Evolutionary conservation across 2,113 vertebrate species (phyloP), one percentile per base, ranked within the genome.

Genomic region (Ictalurus furcatus): DNA sequence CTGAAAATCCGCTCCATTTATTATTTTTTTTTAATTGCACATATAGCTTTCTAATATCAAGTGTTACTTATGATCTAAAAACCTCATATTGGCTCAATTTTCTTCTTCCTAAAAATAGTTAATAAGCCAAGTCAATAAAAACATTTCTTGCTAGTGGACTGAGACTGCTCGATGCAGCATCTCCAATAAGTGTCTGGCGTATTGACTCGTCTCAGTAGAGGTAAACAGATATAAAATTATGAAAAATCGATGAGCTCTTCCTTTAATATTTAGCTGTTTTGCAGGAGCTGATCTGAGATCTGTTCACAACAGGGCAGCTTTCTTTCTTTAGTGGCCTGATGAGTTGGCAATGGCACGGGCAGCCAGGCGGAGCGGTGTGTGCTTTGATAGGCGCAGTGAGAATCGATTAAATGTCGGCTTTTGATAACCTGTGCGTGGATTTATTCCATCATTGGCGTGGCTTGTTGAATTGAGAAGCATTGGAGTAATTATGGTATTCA

Each of bases 351-450:
- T 82, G 87, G 71, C 40, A 9, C 40, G 16, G 44, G 63, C 74
- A 81, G 61, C 84, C 90, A 91, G 78, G 85, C 88, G 85, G 85
- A 71, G 81, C 82, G n/a, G 81, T 28, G 44, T 25, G 69, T 16
- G 69, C 84, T 34, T n/a, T 71, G 44, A 58, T 89, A 89, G 83
- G 86, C 65, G 58, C 87, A 84, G 78, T 83, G 58, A n/a, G 83
- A 88, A 89, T 91, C 59, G 90, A 91, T 91, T 90, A 89, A 79
- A 87, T 21, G 88, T 86, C 90, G 6, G 65, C 84, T 86, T 86
- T 88, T 88, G 89, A 91, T 91, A 87, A 86, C 88, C 84, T 69
- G 84, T 78, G 88, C 48, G 37, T 65, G 90, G 87, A 91, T 91
- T 91, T 91, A 91, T 91, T 91, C 85, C 78, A 34, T 89, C 88